A percentile compares a stretch with the other conserved stretches of the same genome.
Evolutionary conservation across 2,113 vertebrate genomes (phyloP).

Genomic region (Dinomys branickii): DNA sequence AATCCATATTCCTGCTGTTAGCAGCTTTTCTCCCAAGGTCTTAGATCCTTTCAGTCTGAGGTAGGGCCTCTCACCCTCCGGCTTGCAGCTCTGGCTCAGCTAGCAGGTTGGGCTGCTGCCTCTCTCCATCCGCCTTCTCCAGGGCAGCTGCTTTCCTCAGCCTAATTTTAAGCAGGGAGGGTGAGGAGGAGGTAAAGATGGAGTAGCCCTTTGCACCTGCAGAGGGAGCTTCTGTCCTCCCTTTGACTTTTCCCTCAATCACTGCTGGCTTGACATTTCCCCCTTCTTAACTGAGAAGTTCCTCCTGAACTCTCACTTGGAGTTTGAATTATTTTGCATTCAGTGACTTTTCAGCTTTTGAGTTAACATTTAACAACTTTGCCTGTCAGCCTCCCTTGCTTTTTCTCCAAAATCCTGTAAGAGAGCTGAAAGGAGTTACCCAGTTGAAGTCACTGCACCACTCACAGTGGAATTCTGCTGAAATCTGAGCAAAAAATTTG

Average conservation of each 20-base stretch:
- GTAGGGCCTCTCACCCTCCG: background rate
- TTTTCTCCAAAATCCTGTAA: constrained; percentile 58
- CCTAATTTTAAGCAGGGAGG: background rate
- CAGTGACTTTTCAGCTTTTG: constrained; percentile 77
- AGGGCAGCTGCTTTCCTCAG: constrained; percentile 37
- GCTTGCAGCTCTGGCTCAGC: constrained; percentile 43
- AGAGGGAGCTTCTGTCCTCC: background rate
- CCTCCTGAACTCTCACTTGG: constrained; percentile 58
- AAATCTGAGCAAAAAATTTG: constrained; percentile 46
- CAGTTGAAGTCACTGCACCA: constrained; percentile 45
- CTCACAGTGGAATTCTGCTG: constrained; percentile 39
- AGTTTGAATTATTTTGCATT: constrained; percentile 70
- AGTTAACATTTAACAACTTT: constrained; percentile 75
- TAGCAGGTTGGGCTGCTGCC: constrained; percentile 50
- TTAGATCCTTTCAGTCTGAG: background rate
- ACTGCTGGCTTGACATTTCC: constrained; percentile 40
- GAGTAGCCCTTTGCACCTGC: constrained; percentile 25
- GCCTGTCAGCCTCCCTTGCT: constrained; percentile 62
- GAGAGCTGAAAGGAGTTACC: constrained; percentile 22
- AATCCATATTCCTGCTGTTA: constrained; percentile 44
- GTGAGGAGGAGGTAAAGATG: background rate
- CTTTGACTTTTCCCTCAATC: constrained; percentile 51
- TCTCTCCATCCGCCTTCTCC: constrained; percentile 22
- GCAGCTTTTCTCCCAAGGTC: constrained; percentile 46
- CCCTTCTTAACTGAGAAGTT: constrained; percentile 39